Evolutionary conservation across 2,888 invertebrate genomes (phyloP), one percentile per base, ranked within the genome.

Genomic region (Carcina quercana): DNA sequence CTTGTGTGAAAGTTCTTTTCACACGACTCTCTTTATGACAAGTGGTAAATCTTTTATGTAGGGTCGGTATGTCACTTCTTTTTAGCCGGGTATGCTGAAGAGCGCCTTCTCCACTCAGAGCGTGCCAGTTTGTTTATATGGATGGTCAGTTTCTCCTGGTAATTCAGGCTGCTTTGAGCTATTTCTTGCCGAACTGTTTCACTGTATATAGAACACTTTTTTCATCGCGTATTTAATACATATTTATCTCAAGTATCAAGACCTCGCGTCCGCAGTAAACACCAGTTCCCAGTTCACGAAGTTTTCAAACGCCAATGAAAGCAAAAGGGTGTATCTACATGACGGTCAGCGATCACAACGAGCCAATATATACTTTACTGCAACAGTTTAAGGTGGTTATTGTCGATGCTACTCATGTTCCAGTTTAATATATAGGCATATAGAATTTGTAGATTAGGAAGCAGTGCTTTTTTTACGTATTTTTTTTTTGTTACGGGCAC

Each of bases 401-500:
- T 1, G 15, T 4, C 1, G 10, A 26, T 32, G 14, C 27, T 57
- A 41, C 61, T 63, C 58, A 45, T 55, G 42, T 59, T 68, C 72
- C 71, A 73, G 78, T 78, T 80, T 78, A 79, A 75, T 74, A 60
- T 57, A 62, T 57, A 63, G 66, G 63, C 66, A 71, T 68, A 71
- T 62, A 71, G 67, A 73, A 75, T 78, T 80, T 66, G 64, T 59
- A 75, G 74, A 79, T 80, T 82, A 80, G 75, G 71, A 71, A 74
- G 71, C 59, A 60, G 42, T 59, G 50, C 63, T 66, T 67, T 62
- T 70, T 59, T 57, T 50, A 45, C 51, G 45, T 57, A 61, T 61
- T 57, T 53, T 50, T 60, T 58, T 60, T 53, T 50, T 42, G 51
- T 47, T 45, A 46, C 38, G n/a, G n/a, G n/a, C n/a, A n/a, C n/a